phyloP scores from a whole-genome alignment of 1,140 invertebrate species.

The Drosophila cardini region DNA sequence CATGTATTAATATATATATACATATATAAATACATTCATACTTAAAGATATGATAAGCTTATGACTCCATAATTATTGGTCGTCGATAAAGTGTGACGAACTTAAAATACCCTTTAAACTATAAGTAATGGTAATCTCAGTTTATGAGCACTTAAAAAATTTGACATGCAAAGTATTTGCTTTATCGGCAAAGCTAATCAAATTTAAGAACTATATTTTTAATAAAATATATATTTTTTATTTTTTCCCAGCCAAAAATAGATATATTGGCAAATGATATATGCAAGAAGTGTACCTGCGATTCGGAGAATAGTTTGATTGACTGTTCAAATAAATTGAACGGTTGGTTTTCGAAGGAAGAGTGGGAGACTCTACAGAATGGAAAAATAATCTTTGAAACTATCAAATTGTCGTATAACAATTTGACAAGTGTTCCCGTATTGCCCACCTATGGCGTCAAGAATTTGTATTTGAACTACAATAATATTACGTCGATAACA shows the following conservation, averaged over 20 bases:
- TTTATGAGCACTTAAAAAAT: too few relatives aligned
- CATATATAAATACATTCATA: background rate
- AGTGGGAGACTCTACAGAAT: slow-evolving; percentile 84
- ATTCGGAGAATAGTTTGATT: slow-evolving; percentile 49
- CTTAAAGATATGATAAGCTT: slow-evolving; percentile 17
- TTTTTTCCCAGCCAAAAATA: slow-evolving; percentile 24
- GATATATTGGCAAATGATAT: slow-evolving; percentile 54
- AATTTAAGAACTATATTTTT: background rate
- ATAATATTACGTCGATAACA: slow-evolving; percentile 87
- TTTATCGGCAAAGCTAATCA: background rate
- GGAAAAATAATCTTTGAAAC: slow-evolving; percentile 79
- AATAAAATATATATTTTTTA: background rate
- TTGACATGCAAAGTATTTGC: too few relatives aligned
- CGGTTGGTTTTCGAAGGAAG: slow-evolving; percentile 65
- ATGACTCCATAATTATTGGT: background rate
- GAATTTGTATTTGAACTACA: slow-evolving; percentile 85
- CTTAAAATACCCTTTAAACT: slow-evolving; percentile 1
- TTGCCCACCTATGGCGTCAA: slow-evolving; percentile 84
- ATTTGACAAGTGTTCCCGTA: slow-evolving; percentile 57
- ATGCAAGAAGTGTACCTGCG: slow-evolving; percentile 78
- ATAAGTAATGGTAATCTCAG: background rate
- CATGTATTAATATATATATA: slow-evolving; percentile 1
- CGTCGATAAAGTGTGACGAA: background rate
- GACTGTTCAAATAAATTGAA: slow-evolving; percentile 76
- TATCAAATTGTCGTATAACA: slow-evolving; percentile 74